Base-by-base conservation (phyloP, 2,888 invertebrate species). In the Trichopoda pennipes region DNA sequence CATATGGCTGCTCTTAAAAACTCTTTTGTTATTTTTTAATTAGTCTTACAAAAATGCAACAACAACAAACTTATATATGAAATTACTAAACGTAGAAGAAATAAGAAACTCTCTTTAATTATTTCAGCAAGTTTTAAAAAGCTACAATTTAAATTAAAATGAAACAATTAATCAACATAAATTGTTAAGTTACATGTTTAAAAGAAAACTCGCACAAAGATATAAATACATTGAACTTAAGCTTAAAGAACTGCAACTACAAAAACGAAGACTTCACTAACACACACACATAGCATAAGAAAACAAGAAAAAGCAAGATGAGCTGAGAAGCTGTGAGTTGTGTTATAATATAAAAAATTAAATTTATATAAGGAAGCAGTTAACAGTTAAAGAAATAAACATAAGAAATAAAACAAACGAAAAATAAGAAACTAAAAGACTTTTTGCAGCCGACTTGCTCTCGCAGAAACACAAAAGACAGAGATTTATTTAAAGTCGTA, bases 401-500 rank as follows among this genome's bases (percentile, higher is more conserved):
- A 64, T 17, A 64, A 69, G 28, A 56, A 73, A 63, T 21, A 47
- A 47, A 47, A 42, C 44, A 51, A 66, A 17, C n/a, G n/a, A n/a
- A 35, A 23, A 21, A 16, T n/a, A 17, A 28, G 19, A 47, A 53
- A 61, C 23, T 14, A 21, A 47, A 53, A 63, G 32, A 68, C 56
- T 51, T 61, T 44, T 55, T 55, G 47, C 42, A 49, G 35, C 32
- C 10, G 49, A 47, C 14, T 73, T 19, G 35, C 21, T 47, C 2
- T 61, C 6, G 12, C 32, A 35, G 35, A 44, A 32, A 42, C 35
- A 56, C 21, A 42, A 35, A 70, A 79, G 85, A 85, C 85, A 80
- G 80, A 83, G 85, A 85, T 85, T 85, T 85, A 85, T 85, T 84
- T 84, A 76, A 85, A 85, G 84, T 85, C 85, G 75, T 85, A 77